phyloP scores from a whole-genome alignment of 2,888 invertebrate species.

The Hesperia comma region DNA sequence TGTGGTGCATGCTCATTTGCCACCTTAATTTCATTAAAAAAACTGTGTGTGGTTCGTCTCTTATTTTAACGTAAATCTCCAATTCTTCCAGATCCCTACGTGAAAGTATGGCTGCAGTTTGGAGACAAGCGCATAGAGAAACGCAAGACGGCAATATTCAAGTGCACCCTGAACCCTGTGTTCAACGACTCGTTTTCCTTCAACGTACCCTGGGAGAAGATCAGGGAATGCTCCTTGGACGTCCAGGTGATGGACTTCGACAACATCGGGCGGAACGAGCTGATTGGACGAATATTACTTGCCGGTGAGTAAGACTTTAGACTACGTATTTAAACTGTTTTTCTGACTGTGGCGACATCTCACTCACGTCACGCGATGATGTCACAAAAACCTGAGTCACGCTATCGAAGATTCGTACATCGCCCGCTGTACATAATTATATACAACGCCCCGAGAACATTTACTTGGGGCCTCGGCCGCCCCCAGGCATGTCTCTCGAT shows the following conservation, averaged over 20 bases:
- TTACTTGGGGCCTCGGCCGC: no score
- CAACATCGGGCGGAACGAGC: slow-evolving; percentile 96
- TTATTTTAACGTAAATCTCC: slow-evolving; percentile 49
- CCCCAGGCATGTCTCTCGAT: no score
- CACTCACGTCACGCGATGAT: no score
- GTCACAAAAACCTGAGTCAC: no score
- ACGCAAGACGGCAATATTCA: slow-evolving; percentile 97
- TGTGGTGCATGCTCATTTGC: no score
- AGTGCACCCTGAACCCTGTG: slow-evolving; percentile 96
- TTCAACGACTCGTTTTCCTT: slow-evolving; percentile 98
- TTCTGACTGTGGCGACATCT: not conserved
- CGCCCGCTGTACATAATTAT: no score
- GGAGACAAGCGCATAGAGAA: slow-evolving; percentile 98
- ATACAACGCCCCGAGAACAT: no score
- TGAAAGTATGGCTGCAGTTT: slow-evolving; percentile 98
- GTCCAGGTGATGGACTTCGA: slow-evolving; percentile 98
- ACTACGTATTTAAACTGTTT: not conserved
- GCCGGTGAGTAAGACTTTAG: slow-evolving; percentile 86
- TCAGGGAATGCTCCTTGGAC: slow-evolving; percentile 96
- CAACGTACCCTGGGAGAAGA: slow-evolving; percentile 98
- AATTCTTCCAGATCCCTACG: slow-evolving; percentile 93
- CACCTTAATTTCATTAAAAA: no score
- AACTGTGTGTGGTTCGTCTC: not conserved
- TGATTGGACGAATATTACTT: slow-evolving; percentile 95
- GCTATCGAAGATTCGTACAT: no score